Evolutionary conservation across 2,888 invertebrate genomes (phyloP).

Genomic region (Lasioglossum figueresi): DNA sequence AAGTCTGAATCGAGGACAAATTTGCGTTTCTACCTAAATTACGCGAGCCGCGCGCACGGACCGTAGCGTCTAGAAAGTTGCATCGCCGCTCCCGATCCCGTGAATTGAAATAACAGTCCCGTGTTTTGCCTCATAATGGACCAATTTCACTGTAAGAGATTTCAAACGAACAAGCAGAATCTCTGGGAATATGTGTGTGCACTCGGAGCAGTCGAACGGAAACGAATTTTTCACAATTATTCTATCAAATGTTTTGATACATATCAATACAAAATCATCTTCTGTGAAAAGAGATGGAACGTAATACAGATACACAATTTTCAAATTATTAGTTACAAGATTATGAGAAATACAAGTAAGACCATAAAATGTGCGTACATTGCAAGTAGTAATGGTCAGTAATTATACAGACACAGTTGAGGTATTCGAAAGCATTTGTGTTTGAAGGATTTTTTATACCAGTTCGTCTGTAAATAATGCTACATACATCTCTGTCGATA

Average conservation of each 20-base stretch:
- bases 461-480: no score
- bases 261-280: background rate
- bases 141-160: background rate
- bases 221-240: background rate
- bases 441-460: no score
- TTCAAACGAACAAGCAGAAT: background rate
- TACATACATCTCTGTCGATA: no score
- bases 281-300: no score
- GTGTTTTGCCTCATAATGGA: background rate
- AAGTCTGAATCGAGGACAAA: slow-evolving; percentile 35
- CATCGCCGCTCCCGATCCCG: background rate
- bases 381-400: no score
- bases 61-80: slow-evolving; percentile 8
- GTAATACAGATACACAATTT: no score
- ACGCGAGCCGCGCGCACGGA: background rate
- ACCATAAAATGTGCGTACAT: no score
- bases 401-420: no score
- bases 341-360: no score
- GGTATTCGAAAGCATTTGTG: no score
- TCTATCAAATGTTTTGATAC: background rate
- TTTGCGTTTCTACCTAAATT: slow-evolving; percentile 18
- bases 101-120: slow-evolving; percentile 2
- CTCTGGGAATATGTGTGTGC: background rate
- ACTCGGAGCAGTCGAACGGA: background rate
- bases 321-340: no score